Base-by-base conservation (phyloP, 2,113 vertebrate genomes). In the Chlorocebus sabaeus region DNA sequence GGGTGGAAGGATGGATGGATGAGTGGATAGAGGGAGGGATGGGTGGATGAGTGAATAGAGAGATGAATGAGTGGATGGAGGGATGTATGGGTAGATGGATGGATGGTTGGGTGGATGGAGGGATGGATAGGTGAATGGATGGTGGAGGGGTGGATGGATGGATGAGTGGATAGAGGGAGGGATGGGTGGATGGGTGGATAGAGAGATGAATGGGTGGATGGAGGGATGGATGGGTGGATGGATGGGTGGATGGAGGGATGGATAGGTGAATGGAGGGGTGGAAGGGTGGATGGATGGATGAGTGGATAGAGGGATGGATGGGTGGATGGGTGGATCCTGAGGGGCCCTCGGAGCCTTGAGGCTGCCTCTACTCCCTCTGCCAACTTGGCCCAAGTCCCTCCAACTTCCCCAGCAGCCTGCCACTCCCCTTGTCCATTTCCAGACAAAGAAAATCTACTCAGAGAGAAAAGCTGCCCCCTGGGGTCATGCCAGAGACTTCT, bases 31-130 rank as follows among this genome's bases (percentile, higher is more conserved):
- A n/a, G n/a, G n/a, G n/a, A n/a, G n/a, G n/a, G n/a, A n/a, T n/a
- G n/a, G 2, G 23, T 22, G 6, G 6, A 45, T 7, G 22, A 0
- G 8, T 2, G 57, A 3, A 59, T 59, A n/a, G n/a, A 9, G 9
- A 0, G 3, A 59, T 25, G 8, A 0, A 59, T 3, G 52, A 0
- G 2, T 57, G 20, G 55, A 57, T 57, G 7, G 55, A 7, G 2
- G 18, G 55, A 8, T 20, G 18, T 18, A 20, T 2, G 55, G 40
- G 5, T 43, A 5, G 40, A 43, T 22, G 20, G 18, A 8, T 7
- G 22, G 22, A 59, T 59, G 57, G 8, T 10, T 10, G 48, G 40
- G 1, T 43, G 40, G 5, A n/a, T n/a, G 43, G 43, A 43, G 6
- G 43, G 43, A 1, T 43, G 43, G 43, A 43, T 40, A 4, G 40